These are phyloP conservation scores for Malurus alboscapulatus DNA, from an alignment of 2,113 vertebrate species.

Conservation along the genomic window DNA sequence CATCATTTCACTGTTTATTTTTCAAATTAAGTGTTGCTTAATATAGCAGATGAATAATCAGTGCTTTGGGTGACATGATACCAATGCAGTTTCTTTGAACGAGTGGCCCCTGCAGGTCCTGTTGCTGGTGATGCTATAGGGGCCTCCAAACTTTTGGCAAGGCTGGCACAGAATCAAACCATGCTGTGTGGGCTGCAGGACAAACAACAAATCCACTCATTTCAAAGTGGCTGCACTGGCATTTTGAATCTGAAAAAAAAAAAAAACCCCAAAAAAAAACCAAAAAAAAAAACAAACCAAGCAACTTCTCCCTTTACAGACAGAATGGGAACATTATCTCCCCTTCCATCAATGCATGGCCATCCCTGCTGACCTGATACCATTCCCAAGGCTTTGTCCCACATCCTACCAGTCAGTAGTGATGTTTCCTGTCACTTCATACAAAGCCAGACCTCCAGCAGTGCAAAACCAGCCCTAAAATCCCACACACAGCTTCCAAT, in stretches of 20 bases:
- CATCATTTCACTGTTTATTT: not conserved
- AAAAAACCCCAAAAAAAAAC: no score
- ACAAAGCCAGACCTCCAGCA: not conserved
- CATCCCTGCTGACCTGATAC: not conserved
- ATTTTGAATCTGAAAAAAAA: not conserved
- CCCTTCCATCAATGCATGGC: not conserved
- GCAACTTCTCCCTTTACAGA: not conserved
- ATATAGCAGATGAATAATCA: not conserved
- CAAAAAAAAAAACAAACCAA: not conserved
- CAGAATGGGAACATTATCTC: not conserved
- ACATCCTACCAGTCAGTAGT: rapidly evolving
- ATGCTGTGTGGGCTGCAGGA: not conserved
- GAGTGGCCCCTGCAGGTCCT: not conserved
- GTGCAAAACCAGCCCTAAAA: not conserved
- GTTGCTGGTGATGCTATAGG: not conserved
- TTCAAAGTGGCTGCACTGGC: not conserved
- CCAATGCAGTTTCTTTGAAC: not conserved
- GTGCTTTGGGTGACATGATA: not conserved
- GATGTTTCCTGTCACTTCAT: not conserved
- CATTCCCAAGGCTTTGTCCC: not conserved
- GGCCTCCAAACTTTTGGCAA: not conserved
- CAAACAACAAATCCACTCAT: not conserved
- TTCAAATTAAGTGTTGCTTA: not conserved
- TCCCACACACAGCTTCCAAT: not conserved
- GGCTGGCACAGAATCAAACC: not conserved